Percentiles rank a stretch among this genome's conserved stretches.
Conservation (phyloP, 64 coral and sea anemone genomes). For the Porites lutea region DNA sequence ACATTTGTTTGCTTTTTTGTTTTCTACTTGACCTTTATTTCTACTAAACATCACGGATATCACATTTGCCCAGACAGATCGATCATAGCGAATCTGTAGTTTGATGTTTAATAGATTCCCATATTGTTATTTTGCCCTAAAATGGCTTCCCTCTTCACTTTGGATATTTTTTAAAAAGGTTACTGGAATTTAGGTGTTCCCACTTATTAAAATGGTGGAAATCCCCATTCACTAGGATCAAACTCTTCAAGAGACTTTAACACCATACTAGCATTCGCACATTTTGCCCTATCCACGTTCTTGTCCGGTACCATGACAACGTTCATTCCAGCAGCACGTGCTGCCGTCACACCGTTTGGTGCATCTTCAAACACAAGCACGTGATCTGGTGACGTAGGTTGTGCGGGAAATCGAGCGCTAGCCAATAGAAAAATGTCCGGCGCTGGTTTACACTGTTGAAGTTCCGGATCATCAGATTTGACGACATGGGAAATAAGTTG, state of each 20-base stretch:
- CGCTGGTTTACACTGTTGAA: constrained; percentile 87
- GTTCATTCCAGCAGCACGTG: constrained; percentile 88
- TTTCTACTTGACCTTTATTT: no score
- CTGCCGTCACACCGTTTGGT: constrained; percentile 92
- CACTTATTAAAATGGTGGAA: constrained; percentile 66
- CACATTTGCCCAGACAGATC: no score
- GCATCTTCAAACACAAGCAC: constrained; percentile 98
- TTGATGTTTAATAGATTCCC: no score
- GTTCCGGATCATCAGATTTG: constrained; percentile 86
- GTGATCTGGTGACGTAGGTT: constrained; percentile 72
- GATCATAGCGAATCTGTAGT: no score
- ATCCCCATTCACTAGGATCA: constrained; percentile 81
- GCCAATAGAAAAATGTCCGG: constrained; percentile 93
- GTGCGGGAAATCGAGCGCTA: constrained; percentile 69
- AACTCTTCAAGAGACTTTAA: constrained; percentile 84
- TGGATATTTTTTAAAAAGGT: no score
- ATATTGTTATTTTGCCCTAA: no score
- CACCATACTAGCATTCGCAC: constrained; percentile 71
- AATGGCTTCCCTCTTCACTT: no score
- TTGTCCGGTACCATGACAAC: constrained; percentile 97
- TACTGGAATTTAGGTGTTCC: not conserved
- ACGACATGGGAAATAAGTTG: constrained; percentile 82
- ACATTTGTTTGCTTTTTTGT: no score
- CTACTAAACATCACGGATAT: no score
- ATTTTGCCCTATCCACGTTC: constrained; percentile 58